phyloP scores from a whole-genome alignment of 2,797 vertebrate species.

The Cyclopterus lumpus region DNA sequence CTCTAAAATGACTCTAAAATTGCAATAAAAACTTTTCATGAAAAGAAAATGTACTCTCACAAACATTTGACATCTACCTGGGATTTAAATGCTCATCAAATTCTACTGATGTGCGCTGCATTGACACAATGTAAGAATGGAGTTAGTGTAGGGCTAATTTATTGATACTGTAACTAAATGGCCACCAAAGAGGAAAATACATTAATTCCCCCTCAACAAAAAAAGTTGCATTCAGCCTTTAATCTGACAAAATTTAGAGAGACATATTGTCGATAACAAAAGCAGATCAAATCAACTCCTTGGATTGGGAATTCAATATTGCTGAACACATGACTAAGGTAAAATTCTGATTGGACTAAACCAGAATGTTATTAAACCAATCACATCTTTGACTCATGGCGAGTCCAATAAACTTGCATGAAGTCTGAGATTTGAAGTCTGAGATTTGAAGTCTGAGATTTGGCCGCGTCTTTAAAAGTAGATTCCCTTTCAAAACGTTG shows the following conservation, averaged over 20 bases:
- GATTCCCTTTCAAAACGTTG: slow-evolving; percentile 55
- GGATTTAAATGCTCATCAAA: neutral
- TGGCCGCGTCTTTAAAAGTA: slow-evolving; percentile 48
- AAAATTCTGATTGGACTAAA: slow-evolving; percentile 45
- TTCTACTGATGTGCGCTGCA: neutral
- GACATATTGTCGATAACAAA: slow-evolving; percentile 33
- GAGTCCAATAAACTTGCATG: slow-evolving; percentile 46
- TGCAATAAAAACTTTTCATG: neutral
- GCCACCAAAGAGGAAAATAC: neutral
- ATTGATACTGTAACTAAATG: neutral
- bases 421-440: slow-evolving; percentile 44
- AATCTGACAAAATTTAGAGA: slow-evolving; percentile 26
- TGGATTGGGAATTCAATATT: slow-evolving; percentile 11
- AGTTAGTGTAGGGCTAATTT: neutral
- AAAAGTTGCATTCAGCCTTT: slow-evolving; percentile 17
- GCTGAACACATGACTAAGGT: slow-evolving; percentile 19
- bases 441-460: slow-evolving; percentile 41
- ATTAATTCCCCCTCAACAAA: neutral
- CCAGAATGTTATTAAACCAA: slow-evolving; percentile 40
- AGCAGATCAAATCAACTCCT: slow-evolving; percentile 12
- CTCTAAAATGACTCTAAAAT: neutral
- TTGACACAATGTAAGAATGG: neutral
- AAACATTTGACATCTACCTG: neutral
- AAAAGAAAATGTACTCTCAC: neutral
- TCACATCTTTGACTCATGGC: slow-evolving; percentile 38